Base-by-base conservation (phyloP, 35 echinoderm and acorn worm genomes). In the Ptychodera flava region DNA sequence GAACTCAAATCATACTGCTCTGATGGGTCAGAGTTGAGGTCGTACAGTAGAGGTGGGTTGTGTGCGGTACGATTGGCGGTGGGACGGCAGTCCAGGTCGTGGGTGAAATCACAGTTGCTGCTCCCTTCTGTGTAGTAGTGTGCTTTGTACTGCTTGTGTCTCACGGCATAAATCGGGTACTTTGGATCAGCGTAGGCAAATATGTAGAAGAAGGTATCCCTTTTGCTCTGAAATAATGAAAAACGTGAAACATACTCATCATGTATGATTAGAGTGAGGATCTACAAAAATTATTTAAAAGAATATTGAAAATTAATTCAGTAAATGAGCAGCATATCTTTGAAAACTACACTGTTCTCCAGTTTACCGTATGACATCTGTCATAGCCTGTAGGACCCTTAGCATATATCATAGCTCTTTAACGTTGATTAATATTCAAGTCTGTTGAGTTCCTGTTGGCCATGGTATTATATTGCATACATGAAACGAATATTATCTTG, bases 111-210 rank as follows among this genome's bases (percentile, higher is more conserved):
- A 31, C 90, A 87, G 64, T 94, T 93, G 28, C n/a, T 76, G 15
- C 87, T 85, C 31, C 95, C 95, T 84, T 86, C 64, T 0, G 95
- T 98, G 85, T 86, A 91, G 81, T 85, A 98, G 82, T 98, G 95
- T 22, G 92, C 95, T 78, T 98, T 98, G 90, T 94, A 98, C 22
- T 98, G 95, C 85, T 92, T 89, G 85, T 98, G 92, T 33, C 95
- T 35, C 10, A 98, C 90, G 30, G 95, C 95, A 83, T 90, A 98
- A 30, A 98, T 80, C 16, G 92, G 92, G 52, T 78, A 30, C 35
- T 37, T 81, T 83, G 95, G 92, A 32, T 90, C 36, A 14, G 89
- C 64, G 27, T 89, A 85, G 14, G 80, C 84, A 81, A 83, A 85
- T 83, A 92, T 94, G 81, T 98, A 98, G 78, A 92, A 92, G 35